Base-by-base conservation (phyloP, 2,888 invertebrate species). In the Lasioglossum vierecki region DNA sequence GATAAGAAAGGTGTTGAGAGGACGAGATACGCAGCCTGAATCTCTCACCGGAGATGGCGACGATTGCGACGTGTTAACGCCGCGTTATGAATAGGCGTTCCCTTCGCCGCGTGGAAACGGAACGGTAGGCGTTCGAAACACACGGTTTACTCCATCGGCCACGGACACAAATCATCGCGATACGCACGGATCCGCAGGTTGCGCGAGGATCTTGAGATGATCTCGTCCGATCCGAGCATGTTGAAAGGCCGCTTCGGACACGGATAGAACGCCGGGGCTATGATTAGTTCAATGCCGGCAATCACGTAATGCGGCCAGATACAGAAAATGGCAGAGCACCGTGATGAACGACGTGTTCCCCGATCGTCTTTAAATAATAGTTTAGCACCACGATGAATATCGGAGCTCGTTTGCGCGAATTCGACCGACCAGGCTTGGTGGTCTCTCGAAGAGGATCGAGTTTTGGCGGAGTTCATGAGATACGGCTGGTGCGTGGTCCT, bases 1-100 rank as follows among this genome's bases (percentile, higher is more conserved):
- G 94, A 94, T 94, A 94, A 94, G 94, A 89, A 89, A 94, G 94
- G 95, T 95, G 95, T 95, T 95, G 95, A 95, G 94, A 92, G 93
- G 93, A 93, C 93, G 90, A 93, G 93, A 93, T 94, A 92, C 88
- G 87, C 80, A 35, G 89, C 82, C 81, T n/a, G 53, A n/a, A 53
- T 53, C 53, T 53, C 53, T 84, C 84, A 82, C 80, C 79, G 82
- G 74, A 66, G 79, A 77, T 72, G 66, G 73, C 60, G 84, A 57
- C 39, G 66, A 93, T 92, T 92, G 92, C 89, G 91, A 93, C 93
- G 93, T 93, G 94, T 92, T 93, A 94, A 93, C 88, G 68, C 81
- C 44, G 79, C 79, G 76, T 84, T 86, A 84, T 80, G 84, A 82
- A 88, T 78, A 86, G 90, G 81, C 76, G 76, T 77, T 76, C 76